Evolutionary conservation across 1,140 invertebrate genomes (phyloP).

Genomic region (Bombus pyrosoma): DNA sequence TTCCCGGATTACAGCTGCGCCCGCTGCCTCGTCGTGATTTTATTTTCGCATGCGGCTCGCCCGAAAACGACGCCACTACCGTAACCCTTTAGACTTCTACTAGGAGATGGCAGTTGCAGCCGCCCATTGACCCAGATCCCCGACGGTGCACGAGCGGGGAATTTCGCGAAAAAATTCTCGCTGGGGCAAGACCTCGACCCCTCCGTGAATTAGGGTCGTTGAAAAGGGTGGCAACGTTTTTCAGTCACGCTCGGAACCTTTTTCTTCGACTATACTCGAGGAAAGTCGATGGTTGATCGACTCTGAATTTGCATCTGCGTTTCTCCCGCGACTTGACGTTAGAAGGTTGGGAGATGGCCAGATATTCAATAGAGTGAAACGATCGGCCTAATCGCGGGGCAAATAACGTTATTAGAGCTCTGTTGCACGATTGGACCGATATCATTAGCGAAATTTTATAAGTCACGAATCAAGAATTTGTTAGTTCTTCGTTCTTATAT

Average conservation of each 20-base stretch:
- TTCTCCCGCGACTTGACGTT: too few species aligned
- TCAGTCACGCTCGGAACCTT: constrained; percentile 59
- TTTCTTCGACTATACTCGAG: too few species aligned
- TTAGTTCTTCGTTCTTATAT: too few species aligned
- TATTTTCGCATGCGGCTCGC: constrained; percentile 23
- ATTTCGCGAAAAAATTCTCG: constrained; percentile 25
- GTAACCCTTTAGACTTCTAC: constrained; percentile 39
- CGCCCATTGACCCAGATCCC: constrained; percentile 36
- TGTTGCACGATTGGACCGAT: too few species aligned
- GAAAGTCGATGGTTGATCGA: too few species aligned
- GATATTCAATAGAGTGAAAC: too few species aligned
- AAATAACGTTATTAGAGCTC: too few species aligned
- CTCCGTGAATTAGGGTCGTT: constrained; percentile 14
- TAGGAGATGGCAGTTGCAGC: constrained; percentile 17
- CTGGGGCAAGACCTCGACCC: constrained; percentile 10
- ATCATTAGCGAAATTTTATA: too few species aligned
- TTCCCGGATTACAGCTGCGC: constrained; percentile 17
- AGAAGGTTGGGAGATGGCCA: too few species aligned
- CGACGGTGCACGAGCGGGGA: not conserved
- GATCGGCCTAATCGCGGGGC: too few species aligned
- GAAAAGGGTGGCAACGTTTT: not conserved
- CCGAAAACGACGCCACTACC: constrained; percentile 30
- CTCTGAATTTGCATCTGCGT: too few species aligned
- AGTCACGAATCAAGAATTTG: too few species aligned
- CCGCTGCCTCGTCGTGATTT: constrained; percentile 24